Evolutionary conservation across 2,113 vertebrate species (phyloP).

Genomic region (Spheniscus mendiculus): DNA sequence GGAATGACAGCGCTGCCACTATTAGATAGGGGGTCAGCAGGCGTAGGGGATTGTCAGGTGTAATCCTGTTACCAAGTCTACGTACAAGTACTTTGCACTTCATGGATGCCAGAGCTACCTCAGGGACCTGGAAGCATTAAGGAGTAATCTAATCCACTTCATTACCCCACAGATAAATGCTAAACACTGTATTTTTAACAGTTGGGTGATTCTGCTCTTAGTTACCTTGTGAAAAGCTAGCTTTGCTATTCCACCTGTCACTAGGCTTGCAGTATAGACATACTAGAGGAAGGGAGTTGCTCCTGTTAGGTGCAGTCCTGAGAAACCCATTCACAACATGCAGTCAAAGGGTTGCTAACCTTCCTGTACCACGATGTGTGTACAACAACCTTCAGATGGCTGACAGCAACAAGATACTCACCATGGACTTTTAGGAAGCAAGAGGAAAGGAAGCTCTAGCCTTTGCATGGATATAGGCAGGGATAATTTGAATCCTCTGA

Average conservation of each 20-base stretch:
- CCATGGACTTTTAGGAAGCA: background rate
- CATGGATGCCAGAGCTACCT: background rate
- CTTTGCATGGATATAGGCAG: background rate
- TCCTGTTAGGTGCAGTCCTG: background rate
- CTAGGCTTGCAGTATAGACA: background rate
- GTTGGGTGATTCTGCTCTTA: background rate
- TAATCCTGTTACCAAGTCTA: background rate
- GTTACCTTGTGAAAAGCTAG: background rate
- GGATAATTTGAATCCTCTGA: background rate
- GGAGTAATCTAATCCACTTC: background rate
- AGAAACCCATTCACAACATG: background rate
- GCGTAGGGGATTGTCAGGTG: background rate
- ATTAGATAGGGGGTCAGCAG: background rate
- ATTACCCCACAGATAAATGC: background rate
- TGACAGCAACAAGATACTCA: background rate
- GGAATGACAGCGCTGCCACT: background rate
- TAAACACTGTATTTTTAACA: background rate
- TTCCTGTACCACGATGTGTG: rapidly evolving
- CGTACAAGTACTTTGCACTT: background rate
- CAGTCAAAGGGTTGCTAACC: no score
- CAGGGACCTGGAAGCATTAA: background rate
- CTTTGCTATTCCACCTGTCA: background rate
- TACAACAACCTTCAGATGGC: background rate
- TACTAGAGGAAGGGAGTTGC: background rate
- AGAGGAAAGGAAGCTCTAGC: background rate